Percentiles rank a stretch among this genome's conserved stretches.
phyloP scores from a whole-genome alignment of 1,140 invertebrate genomes.

The Bombus fervidus region DNA sequence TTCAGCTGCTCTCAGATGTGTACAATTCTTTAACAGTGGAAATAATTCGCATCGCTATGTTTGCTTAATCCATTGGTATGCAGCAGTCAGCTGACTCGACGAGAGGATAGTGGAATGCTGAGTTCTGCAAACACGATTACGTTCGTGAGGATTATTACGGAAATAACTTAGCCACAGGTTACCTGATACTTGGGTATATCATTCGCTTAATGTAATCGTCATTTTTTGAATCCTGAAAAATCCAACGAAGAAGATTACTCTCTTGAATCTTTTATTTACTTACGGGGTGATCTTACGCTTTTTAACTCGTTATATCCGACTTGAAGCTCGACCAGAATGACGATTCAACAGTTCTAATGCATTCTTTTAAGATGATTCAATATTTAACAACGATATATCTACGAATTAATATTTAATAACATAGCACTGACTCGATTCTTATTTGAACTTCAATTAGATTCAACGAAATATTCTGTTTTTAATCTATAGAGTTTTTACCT shows the following conservation, averaged over 20 bases:
- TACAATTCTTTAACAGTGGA: background rate
- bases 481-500: background rate
- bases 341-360: no score
- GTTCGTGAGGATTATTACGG: constrained; percentile 18
- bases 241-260: background rate
- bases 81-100: background rate
- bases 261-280: background rate
- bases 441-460: background rate
- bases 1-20: no score
- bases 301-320: background rate
- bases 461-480: background rate
- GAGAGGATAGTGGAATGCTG: background rate
- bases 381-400: no score
- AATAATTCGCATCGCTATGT: background rate
- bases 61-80: constrained; percentile 10
- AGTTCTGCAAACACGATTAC: background rate
- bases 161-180: background rate
- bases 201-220: background rate
- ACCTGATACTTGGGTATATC: background rate
- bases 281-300: background rate
- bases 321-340: no score
- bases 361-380: no score
- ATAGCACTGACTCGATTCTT: background rate
- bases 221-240: background rate
- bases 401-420: no score